Evolutionary conservation across 1,140 invertebrate species (phyloP).

Genomic region (Pachyrhynchus sulphureomaculatus): DNA sequence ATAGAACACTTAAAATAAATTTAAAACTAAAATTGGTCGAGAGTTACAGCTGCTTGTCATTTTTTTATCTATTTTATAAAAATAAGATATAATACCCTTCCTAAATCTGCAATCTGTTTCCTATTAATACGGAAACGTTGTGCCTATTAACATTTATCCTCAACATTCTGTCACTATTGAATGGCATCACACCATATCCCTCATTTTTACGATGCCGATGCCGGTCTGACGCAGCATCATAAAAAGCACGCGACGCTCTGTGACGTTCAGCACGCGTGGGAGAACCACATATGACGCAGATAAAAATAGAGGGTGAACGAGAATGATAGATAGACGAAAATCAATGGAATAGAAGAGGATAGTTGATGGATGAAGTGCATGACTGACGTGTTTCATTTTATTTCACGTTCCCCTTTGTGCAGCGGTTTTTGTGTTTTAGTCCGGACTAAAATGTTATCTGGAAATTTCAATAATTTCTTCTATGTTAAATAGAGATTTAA

Average conservation of each 20-base stretch:
- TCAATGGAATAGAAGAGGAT: not conserved
- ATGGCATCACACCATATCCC: constrained; percentile 3
- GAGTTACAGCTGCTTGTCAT: no score
- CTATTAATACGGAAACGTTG: not conserved
- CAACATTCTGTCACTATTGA: not conserved
- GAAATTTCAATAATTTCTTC: no score
- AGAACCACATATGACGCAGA: constrained; percentile 28
- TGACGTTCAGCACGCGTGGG: constrained; percentile 29
- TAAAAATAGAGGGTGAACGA: constrained; percentile 29
- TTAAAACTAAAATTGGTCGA: no score
- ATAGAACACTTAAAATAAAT: no score
- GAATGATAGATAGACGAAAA: not conserved
- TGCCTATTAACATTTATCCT: not conserved
- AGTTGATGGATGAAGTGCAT: constrained; percentile 8
- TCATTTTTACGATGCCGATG: constrained; percentile 8
- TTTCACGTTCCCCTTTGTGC: constrained; percentile 15
- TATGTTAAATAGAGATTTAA: no score
- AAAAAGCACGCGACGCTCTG: constrained; percentile 12
- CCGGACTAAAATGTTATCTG: not conserved
- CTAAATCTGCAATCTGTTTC: no score
- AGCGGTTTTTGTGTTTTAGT: constrained; percentile 9
- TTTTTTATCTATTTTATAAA: no score
- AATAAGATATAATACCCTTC: no score
- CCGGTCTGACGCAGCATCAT: constrained; percentile 17
- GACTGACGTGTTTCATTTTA: constrained; percentile 24